Conservation (phyloP, 2,888 invertebrate species). For the Drosophila tripunctata region DNA sequence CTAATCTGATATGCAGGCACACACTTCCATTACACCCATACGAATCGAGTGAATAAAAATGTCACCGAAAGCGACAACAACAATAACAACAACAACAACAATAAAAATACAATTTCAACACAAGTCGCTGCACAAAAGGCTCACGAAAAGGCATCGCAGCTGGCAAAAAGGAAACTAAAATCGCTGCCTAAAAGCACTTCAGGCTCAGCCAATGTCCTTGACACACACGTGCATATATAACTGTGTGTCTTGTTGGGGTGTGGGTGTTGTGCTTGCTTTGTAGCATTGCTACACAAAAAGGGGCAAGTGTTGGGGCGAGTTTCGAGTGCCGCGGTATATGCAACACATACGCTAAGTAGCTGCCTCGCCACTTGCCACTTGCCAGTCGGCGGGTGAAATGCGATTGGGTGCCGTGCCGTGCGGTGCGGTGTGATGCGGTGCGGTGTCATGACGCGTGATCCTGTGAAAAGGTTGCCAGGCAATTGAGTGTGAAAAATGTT, state of each 20-base stretch:
- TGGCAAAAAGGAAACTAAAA: constrained; percentile 61
- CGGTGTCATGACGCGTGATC: constrained; percentile 64
- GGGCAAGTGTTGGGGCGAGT: constrained; percentile 11
- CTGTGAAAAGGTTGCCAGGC: constrained; percentile 75
- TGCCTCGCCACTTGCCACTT: constrained; percentile 24
- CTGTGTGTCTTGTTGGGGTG: not conserved
- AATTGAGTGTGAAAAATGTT: constrained; percentile 79
- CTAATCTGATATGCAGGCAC: constrained; percentile 72
- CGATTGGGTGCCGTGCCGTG: not conserved
- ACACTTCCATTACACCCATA: constrained; percentile 16
- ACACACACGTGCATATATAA: constrained; percentile 23
- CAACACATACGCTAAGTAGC: constrained; percentile 76
- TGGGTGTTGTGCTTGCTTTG: constrained; percentile 11
- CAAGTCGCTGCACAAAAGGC: constrained; percentile 49
- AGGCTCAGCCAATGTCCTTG: constrained; percentile 39
- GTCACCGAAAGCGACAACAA: constrained; percentile 65
- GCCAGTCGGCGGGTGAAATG: not conserved
- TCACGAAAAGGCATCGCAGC: constrained; percentile 44
- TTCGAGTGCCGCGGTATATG: constrained; percentile 54
- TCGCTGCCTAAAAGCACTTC: constrained; percentile 63
- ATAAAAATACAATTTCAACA: constrained; percentile 60
- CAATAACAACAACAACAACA: constrained; percentile 45
- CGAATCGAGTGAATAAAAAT: constrained; percentile 65
- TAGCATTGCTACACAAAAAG: constrained; percentile 22
- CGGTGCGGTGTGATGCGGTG: not conserved